Evolutionary conservation across 2,888 invertebrate species (phyloP).

Genomic region (Sesia bembeciformis): DNA sequence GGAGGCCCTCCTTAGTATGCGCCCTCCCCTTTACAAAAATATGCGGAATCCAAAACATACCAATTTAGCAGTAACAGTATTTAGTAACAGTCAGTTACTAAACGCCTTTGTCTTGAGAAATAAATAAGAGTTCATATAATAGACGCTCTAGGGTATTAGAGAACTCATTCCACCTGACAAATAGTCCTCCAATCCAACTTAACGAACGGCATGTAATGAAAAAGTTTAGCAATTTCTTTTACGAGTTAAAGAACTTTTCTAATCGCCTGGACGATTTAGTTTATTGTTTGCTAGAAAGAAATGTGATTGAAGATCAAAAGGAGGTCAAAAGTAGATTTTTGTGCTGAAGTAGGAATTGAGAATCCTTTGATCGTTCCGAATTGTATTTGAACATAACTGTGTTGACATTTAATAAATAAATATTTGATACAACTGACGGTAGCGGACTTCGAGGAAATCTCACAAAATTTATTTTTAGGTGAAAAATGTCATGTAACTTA

Average conservation of each 20-base stretch:
- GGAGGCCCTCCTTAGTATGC: too few species aligned
- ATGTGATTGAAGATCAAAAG: background rate
- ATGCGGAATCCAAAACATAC: too few species aligned
- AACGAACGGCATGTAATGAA: background rate
- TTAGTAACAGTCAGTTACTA: too few species aligned
- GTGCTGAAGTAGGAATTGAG: background rate
- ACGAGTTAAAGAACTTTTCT: background rate
- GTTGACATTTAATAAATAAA: background rate
- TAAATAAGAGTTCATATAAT: background rate
- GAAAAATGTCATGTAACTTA: too few species aligned
- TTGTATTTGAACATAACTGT: background rate
- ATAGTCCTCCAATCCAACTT: background rate
- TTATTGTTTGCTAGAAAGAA: background rate
- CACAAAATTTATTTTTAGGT: too few species aligned
- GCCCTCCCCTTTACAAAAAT: too few species aligned
- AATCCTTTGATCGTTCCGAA: background rate
- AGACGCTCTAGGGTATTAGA: background rate
- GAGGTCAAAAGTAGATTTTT: too few species aligned
- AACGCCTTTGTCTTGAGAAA: background rate
- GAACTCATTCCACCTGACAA: background rate
- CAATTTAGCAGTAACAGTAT: too few species aligned
- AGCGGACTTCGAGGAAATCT: too few species aligned
- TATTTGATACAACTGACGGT: background rate
- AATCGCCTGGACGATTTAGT: background rate
- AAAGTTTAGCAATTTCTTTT: conserved; percentile 1